Base-by-base conservation (phyloP, 2,888 invertebrate species). In the Phengaris alcon region DNA sequence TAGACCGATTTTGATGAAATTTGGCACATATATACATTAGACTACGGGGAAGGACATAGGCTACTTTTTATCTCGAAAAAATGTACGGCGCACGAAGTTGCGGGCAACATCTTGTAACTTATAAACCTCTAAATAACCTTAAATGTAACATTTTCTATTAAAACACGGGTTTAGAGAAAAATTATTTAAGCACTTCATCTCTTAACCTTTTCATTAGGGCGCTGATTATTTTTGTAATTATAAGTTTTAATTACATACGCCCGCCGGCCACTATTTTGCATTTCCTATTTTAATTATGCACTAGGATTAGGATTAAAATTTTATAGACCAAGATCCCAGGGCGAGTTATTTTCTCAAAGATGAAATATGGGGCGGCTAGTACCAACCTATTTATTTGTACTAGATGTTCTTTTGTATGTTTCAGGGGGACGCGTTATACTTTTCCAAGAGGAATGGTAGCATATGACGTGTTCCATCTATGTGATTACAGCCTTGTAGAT, bases 171-270 rank as follows among this genome's bases (percentile, higher is more conserved):
- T 59, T 22, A 59, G 59, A 10, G 10, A 9, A 6, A 48, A 48
- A 44, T 64, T 35, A 64, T 64, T 64, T 64, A 35, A 12, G 52
- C 52, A 52, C 52, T 52, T 15, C 12, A 35, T 35, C 64, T 64
- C 35, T 44, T 13, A 12, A 35, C 59, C 64, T 64, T 35, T 64
- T 35, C 35, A 44, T 44, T 13, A 35, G 64, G 59, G 64, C 64
- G 64, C 12, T 64, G 64, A 64, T 64, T 64, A 64, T 64, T 64
- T 64, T 64, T 64, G 64, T 64, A 64, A 64, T 64, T 44, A 64
- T 64, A 64, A 64, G 12, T 64, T 64, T 64, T 64, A 64, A 64
- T 64, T 64, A 64, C 64, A 64, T 64, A 35, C 10, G 13, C 35
- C 13, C 35, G 64, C 3, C 64, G 13, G 35, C 10, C 64, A 44